A percentile compares a stretch with the other conserved stretches of the same genome.
Evolutionary conservation across 1,140 invertebrate genomes (phyloP).

Genomic region (Bombus confusus): DNA sequence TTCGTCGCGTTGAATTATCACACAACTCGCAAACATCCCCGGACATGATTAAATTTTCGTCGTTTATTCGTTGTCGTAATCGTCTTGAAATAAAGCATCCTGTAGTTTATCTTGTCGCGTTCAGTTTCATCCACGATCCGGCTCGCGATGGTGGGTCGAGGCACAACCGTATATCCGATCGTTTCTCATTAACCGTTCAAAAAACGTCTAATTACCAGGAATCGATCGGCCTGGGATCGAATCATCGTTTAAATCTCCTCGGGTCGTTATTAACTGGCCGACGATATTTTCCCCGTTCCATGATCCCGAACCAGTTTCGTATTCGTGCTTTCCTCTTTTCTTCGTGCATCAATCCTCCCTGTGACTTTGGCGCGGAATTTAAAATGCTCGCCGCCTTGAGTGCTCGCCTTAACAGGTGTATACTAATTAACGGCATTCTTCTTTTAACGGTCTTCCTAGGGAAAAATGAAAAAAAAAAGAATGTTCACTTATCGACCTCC

Average conservation of each 20-base stretch:
- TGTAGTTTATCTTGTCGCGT: not conserved
- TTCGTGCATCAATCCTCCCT: not conserved
- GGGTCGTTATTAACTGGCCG: not conserved
- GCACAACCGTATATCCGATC: not conserved
- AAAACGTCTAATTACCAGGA: constrained; percentile 21
- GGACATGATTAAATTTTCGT: constrained; percentile 20
- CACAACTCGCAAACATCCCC: not conserved
- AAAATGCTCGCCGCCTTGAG: not conserved
- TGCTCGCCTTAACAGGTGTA: constrained; percentile 24
- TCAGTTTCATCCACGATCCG: not conserved
- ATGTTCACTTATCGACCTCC: not conserved
- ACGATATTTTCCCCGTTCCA: not conserved
- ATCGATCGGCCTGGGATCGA: not conserved
- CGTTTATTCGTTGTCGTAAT: constrained; percentile 2
- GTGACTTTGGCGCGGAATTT: constrained; percentile 8
- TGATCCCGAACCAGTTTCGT: constrained; percentile 7
- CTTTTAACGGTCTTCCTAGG: not conserved
- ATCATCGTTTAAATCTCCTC: not conserved
- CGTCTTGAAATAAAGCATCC: not conserved
- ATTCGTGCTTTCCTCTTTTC: not conserved
- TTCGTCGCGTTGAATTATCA: constrained; percentile 17
- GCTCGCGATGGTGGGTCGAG: not conserved
- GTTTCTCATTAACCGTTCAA: constrained; percentile 2
- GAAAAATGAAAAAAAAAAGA: not conserved
- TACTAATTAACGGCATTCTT: constrained; percentile 24